Evolutionary conservation across 2,888 invertebrate genomes (phyloP), one percentile per base, ranked within the genome.

Genomic region (Melinopterus prodromus): DNA sequence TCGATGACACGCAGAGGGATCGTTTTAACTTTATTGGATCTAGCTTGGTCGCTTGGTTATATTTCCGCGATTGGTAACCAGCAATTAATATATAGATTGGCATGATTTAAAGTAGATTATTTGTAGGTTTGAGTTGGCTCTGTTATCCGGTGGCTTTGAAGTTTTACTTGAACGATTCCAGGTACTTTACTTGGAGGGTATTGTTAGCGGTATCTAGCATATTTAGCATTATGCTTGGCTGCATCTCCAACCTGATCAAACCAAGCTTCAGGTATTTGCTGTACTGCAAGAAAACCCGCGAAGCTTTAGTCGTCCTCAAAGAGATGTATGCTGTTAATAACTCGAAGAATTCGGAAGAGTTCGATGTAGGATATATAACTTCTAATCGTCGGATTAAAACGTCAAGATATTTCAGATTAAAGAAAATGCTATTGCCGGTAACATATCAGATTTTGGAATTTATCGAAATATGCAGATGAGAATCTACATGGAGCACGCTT

Each of bases 241-340:
- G 90, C 82, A 84, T 86, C 0, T 86, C 89, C 0, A 88, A 90
- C 69, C 83, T 91, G 6, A 79, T 90, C 53, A 89, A 90, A 81
- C 86, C 88, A 53, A 90, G 90, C 85, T 90, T 90, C 0, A 86
- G 91, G 79, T 89, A 87, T 82, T 86, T 89, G 36, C 83, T 91
- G 4, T 87, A 88, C 76, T 85, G 85, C 53, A 87, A 87, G 79
- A 86, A 87, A 69, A 85, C 86, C 36, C 86, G 86, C 38, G 84
- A 88, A 79, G 90, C 90, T 1, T 77, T 89, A 2, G 80, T 86
- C 16, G 86, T 89, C 5, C 82, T 91, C 3, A 90, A 89, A 81
- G 89, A 90, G 81, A 90, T 90, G 36, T 91, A 89, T 83, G 89
- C 91, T 14, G 88, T 91, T 74, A 91, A 91, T 83, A 89, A 87